Percentiles rank a stretch among this genome's conserved stretches.
Conservation (phyloP, 2,113 vertebrate species). For the Elaphurus davidianus region DNA sequence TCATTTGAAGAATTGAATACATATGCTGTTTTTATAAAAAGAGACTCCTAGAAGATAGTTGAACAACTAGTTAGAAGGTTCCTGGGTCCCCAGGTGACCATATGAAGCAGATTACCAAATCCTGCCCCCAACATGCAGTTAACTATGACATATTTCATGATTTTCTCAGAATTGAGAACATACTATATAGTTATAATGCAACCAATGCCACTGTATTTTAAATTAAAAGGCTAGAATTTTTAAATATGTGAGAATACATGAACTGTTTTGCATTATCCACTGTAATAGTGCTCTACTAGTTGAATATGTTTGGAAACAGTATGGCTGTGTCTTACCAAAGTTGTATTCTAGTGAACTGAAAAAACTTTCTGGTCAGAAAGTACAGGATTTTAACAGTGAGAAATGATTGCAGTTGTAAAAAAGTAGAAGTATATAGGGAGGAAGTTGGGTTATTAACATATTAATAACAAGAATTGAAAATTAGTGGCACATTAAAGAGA, state of each 20-base stretch:
- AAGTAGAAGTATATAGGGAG: background rate
- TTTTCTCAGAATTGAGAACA: background rate
- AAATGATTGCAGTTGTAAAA: background rate
- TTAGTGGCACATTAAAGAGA: background rate
- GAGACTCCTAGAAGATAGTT: background rate
- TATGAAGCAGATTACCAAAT: background rate
- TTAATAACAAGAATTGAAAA: background rate
- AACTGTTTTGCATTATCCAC: background rate
- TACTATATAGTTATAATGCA: background rate
- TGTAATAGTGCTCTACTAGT: background rate
- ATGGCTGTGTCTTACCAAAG: background rate
- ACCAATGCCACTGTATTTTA: background rate
- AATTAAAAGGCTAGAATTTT: background rate
- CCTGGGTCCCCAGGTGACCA: background rate
- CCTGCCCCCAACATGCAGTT: background rate
- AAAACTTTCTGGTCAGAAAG: background rate
- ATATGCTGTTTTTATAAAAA: background rate
- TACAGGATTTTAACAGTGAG: background rate
- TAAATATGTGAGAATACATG: background rate
- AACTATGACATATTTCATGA: background rate
- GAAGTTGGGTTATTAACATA: background rate
- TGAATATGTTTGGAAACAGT: background rate
- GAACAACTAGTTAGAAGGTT: background rate
- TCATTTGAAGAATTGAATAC: background rate
- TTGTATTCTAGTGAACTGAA: background rate